phyloP scores from a whole-genome alignment of 2,113 vertebrate species.

The Tetrao urogallus region DNA sequence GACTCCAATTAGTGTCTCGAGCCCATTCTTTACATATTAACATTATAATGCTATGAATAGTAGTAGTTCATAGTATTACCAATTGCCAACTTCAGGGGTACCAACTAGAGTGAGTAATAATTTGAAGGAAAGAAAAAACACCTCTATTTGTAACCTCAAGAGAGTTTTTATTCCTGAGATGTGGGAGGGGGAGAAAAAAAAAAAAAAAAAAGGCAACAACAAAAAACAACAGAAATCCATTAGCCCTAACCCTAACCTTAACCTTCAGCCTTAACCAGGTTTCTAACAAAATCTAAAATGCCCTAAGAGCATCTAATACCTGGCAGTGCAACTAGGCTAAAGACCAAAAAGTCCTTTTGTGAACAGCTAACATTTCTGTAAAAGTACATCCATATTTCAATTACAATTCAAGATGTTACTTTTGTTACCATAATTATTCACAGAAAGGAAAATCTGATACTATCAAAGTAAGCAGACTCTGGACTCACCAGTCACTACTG shows the following conservation, averaged over 20 bases:
- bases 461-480: not conserved
- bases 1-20: not conserved
- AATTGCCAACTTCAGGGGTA: not conserved
- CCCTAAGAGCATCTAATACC: not conserved
- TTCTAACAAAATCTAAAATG: not conserved
- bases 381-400: not conserved
- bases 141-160: not conserved
- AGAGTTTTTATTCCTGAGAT: not conserved
- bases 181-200: no score
- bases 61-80: not conserved
- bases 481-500: not conserved
- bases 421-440: not conserved
- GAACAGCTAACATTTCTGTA: not conserved
- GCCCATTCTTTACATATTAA: not conserved
- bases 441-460: not conserved
- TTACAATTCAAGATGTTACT: not conserved
- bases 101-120: not conserved
- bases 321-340: not conserved
- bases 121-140: not conserved
- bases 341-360: not conserved
- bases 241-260: not conserved
- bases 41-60: not conserved
- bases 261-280: not conserved
- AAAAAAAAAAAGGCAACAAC: no score
- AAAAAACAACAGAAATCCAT: not conserved